These are phyloP conservation scores for Drosophila littoralis DNA, from an alignment of 1,140 invertebrate genomes.

Conservation along the genomic window DNA sequence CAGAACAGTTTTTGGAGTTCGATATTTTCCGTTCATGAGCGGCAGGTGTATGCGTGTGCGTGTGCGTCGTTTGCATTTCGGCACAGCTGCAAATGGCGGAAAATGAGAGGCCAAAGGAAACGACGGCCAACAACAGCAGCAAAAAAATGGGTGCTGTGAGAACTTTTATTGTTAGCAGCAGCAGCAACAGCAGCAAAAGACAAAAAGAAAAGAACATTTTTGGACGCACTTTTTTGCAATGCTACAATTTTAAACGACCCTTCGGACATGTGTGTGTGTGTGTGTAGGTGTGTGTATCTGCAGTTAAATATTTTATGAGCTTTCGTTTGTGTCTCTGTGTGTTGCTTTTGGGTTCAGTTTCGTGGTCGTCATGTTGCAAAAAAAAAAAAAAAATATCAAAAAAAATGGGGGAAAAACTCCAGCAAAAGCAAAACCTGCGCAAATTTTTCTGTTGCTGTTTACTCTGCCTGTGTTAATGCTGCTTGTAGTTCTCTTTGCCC, in stretches of 20 bases:
- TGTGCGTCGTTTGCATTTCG: slow-evolving; percentile 57
- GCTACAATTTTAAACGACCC: slow-evolving; percentile 52
- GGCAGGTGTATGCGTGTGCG: slow-evolving; percentile 49
- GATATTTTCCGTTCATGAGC: slow-evolving; percentile 46
- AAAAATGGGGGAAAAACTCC: neutral
- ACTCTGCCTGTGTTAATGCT: slow-evolving; percentile 53
- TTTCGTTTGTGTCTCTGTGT: slow-evolving; percentile 21
- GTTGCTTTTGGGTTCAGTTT: slow-evolving; percentile 47
- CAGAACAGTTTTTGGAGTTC: slow-evolving; percentile 41
- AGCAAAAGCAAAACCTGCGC: slow-evolving; percentile 38
- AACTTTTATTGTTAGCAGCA: slow-evolving; percentile 57
- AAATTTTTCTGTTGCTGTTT: slow-evolving; percentile 56
- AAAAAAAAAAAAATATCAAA: slow-evolving; percentile 17
- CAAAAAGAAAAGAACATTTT: slow-evolving; percentile 40
- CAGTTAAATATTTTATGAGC: slow-evolving; percentile 55
- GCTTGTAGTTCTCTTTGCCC: slow-evolving; percentile 17
- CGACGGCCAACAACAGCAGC: slow-evolving; percentile 6
- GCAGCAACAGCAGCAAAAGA: slow-evolving; percentile 13
- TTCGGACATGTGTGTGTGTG: neutral
- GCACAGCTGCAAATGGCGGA: slow-evolving; percentile 63
- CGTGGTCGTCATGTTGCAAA: slow-evolving; percentile 62
- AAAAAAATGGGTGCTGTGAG: slow-evolving; percentile 19
- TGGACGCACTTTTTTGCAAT: slow-evolving; percentile 50
- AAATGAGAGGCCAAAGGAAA: slow-evolving; percentile 60
- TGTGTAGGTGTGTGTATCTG: slow-evolving; percentile 15